Evolutionary conservation across 2,797 vertebrate species (phyloP).

Genomic region (Myripristis murdjan): DNA sequence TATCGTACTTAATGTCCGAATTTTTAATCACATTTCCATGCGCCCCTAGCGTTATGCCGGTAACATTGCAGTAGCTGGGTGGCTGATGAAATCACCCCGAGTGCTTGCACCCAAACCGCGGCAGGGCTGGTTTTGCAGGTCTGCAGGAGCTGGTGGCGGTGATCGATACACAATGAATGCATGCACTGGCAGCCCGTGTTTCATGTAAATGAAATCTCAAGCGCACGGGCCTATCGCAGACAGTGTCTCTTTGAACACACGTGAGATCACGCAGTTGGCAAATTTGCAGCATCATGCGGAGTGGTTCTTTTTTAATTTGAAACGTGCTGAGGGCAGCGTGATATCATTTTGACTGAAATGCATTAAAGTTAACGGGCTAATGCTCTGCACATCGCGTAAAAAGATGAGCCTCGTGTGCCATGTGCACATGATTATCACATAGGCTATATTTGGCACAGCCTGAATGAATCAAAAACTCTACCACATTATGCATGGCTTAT

Average conservation of each 20-base stretch:
- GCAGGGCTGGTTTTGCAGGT: not conserved
- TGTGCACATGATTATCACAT: constrained; percentile 59
- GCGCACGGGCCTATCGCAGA: not conserved
- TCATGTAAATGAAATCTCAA: not conserved
- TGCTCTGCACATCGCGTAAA: constrained; percentile 25
- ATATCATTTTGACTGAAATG: constrained; percentile 21
- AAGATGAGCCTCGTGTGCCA: constrained; percentile 33
- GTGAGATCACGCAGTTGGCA: not conserved
- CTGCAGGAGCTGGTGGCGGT: not conserved
- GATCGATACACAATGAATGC: not conserved
- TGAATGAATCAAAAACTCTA: not conserved
- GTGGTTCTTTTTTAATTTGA: constrained; percentile 37
- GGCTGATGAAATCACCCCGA: constrained; percentile 84
- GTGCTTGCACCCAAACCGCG: constrained; percentile 62
- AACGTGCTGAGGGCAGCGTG: constrained; percentile 35
- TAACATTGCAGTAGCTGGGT: constrained; percentile 52
- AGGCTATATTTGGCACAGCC: constrained; percentile 19
- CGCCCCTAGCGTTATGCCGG: constrained; percentile 73
- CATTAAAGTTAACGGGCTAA: constrained; percentile 46
- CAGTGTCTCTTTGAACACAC: no score
- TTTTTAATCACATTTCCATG: not conserved
- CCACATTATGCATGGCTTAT: not conserved
- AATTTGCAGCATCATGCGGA: constrained; percentile 26
- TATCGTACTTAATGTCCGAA: constrained; percentile 37
- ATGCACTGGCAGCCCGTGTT: not conserved